These are phyloP conservation scores for Prorops nasuta DNA, from an alignment of 1,140 invertebrate species.

Conservation along the genomic window DNA sequence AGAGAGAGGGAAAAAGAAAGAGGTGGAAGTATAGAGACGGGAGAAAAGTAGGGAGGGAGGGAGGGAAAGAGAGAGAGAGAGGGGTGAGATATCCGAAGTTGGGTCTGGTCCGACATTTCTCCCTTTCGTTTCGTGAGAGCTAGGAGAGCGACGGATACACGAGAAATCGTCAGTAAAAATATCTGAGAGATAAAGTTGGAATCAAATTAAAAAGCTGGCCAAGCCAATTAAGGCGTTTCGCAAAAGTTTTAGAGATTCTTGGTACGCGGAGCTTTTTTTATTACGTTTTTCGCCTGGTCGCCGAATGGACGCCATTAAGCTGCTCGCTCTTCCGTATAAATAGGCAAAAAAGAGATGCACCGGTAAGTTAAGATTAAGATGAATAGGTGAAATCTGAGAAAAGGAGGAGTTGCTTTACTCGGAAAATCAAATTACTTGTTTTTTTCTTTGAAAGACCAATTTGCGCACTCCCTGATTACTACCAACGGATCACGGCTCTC, in stretches of 20 bases:
- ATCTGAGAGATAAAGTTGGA: constrained; percentile 26
- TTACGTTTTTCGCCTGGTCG: constrained; percentile 48
- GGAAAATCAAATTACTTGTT: background rate
- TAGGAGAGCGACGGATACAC: too few relatives aligned
- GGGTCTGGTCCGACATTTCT: too few relatives aligned
- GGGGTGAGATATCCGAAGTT: background rate
- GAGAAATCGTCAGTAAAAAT: too few relatives aligned
- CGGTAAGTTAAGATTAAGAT: constrained; percentile 14
- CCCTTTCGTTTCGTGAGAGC: too few relatives aligned
- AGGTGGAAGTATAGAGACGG: too few relatives aligned
- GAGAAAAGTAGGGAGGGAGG: too few relatives aligned
- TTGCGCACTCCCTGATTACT: too few relatives aligned
- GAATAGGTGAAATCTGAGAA: constrained; percentile 8
- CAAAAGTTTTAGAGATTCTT: constrained; percentile 41
- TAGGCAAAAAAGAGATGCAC: constrained; percentile 26
- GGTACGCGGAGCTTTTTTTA: constrained; percentile 27
- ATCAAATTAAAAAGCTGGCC: constrained; percentile 47
- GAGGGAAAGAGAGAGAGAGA: background rate
- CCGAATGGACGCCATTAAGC: constrained; percentile 47
- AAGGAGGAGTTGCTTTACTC: background rate
- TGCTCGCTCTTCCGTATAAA: constrained; percentile 45
- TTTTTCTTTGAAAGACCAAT: too few relatives aligned
- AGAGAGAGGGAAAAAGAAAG: too few relatives aligned
- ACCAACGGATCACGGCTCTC: too few relatives aligned
- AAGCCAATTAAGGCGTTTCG: constrained; percentile 53